Conservation (phyloP, 2,113 vertebrate genomes). For the Cavia porcellus region DNA sequence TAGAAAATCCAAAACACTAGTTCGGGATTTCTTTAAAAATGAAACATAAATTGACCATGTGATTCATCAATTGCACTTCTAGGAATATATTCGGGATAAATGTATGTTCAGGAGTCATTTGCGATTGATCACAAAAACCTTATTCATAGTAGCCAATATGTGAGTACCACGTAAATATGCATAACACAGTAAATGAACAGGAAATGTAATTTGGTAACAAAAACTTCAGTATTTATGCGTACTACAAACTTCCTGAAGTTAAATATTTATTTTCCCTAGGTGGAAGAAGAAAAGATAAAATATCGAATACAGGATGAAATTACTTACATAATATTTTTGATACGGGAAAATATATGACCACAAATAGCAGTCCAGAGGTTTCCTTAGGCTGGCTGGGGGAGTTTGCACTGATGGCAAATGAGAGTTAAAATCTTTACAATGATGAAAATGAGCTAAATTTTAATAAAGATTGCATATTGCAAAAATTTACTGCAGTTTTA, state of each 20-base stretch:
- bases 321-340: neutral
- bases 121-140: neutral
- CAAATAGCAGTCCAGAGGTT: neutral
- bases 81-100: neutral
- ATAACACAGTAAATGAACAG: neutral
- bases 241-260: neutral
- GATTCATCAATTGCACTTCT: neutral
- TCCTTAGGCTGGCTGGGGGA: neutral
- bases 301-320: neutral
- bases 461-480: neutral
- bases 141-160: neutral
- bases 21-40: neutral
- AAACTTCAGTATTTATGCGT: neutral
- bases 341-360: neutral
- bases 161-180: neutral
- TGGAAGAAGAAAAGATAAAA: neutral
- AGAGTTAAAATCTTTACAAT: neutral
- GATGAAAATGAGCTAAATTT: neutral
- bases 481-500: neutral
- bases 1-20: neutral
- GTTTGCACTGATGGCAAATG: neutral
- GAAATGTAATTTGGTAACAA: neutral
- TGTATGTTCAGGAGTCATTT: neutral
- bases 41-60: neutral
- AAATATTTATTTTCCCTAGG: neutral